phyloP scores from a whole-genome alignment of 2,888 invertebrate species.

The Chrysina gloriosa region DNA sequence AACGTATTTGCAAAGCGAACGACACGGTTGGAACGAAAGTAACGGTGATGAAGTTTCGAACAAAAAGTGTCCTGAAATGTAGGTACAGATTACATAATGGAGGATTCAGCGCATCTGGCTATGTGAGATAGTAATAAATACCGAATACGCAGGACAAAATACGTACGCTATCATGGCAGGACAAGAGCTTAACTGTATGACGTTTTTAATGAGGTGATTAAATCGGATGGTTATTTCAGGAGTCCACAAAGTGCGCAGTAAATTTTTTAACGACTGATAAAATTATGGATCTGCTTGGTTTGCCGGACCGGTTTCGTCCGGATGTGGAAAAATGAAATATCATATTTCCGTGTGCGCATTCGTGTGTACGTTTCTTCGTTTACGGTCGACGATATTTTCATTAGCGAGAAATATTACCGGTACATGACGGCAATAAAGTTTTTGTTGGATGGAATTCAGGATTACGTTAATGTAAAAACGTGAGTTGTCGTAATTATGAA shows the following conservation, averaged over 20 bases:
- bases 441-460: background rate
- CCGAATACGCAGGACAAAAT: conserved; percentile 19
- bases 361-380: conserved; percentile 14
- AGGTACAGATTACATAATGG: conserved; percentile 30
- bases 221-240: conserved; percentile 50
- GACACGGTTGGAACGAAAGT: conserved; percentile 10
- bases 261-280: conserved; percentile 53
- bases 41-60: conserved; percentile 27
- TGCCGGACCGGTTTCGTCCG: conserved; percentile 1
- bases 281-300: conserved; percentile 40
- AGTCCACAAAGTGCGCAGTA: conserved; percentile 52
- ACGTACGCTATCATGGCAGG: conserved; percentile 29
- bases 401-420: conserved; percentile 13
- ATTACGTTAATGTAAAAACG: background rate
- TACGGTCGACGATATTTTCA: conserved; percentile 27
- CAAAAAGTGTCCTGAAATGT: background rate
- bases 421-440: conserved; percentile 19
- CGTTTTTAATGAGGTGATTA: conserved; percentile 51
- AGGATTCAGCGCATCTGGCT: conserved; percentile 27
- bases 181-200: conserved; percentile 39
- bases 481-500: background rate
- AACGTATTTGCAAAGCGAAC: background rate
- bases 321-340: background rate
- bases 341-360: background rate
- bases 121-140: conserved; percentile 35